Evolutionary conservation across 2,797 vertebrate species (phyloP).

Genomic region (Cynopterus sphinx): DNA sequence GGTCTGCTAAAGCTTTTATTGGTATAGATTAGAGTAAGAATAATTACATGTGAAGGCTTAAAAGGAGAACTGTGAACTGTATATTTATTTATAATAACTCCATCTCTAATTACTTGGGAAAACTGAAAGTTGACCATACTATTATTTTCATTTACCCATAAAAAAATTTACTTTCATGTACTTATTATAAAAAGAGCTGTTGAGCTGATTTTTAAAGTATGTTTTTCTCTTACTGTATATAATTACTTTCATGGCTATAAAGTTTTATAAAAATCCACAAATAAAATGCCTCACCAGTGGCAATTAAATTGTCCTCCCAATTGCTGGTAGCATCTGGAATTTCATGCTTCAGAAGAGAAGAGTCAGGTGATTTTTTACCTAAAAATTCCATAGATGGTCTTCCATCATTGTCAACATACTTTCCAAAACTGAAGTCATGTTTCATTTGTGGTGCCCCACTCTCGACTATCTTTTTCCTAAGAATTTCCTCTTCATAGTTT

Average conservation of each 20-base stretch:
- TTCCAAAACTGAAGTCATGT: slow-evolving; percentile 16
- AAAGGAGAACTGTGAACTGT: not conserved
- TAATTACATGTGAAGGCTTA: not conserved
- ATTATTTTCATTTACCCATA: not conserved
- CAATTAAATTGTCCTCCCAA: slow-evolving; percentile 48
- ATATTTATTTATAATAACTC: not conserved
- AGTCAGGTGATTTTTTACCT: slow-evolving; percentile 64
- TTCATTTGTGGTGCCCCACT: slow-evolving; percentile 64
- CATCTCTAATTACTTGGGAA: not conserved
- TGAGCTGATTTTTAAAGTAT: not conserved
- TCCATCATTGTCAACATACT: slow-evolving; percentile 56
- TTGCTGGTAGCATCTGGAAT: slow-evolving; percentile 38
- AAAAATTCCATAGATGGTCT: not conserved
- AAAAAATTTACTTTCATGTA: not conserved
- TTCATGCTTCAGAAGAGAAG: slow-evolving; percentile 58
- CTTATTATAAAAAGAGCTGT: not conserved
- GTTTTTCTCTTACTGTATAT: not conserved
- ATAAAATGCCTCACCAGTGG: slow-evolving; percentile 78
- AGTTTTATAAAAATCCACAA: slow-evolving; percentile 57
- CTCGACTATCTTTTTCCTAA: slow-evolving; percentile 76
- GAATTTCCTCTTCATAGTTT: slow-evolving; percentile 81
- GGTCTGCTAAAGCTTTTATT: not conserved
- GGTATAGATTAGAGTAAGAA: not conserved
- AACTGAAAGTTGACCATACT: not conserved
- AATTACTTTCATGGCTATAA: slow-evolving; percentile 36